Conservation (phyloP, 2,888 invertebrate genomes). For the Teinopalpus imperialis region DNA sequence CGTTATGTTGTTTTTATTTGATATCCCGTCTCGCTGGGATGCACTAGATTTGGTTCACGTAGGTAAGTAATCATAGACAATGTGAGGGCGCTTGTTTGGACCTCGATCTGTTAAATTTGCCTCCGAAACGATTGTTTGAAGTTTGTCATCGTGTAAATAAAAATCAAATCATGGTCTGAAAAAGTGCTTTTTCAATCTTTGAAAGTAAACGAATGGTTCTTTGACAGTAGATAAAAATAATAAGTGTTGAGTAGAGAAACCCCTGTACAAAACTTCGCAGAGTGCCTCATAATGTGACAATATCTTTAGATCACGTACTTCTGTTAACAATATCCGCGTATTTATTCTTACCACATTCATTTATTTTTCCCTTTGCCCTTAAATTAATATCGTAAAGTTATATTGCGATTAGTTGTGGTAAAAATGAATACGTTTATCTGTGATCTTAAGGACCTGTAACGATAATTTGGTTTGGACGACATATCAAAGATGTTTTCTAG, state of each 20-base stretch:
- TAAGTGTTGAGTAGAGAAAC: slow-evolving; percentile 67
- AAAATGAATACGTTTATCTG: slow-evolving; percentile 18
- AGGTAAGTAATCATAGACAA: slow-evolving; percentile 34
- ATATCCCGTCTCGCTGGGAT: slow-evolving; percentile 71
- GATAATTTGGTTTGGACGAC: slow-evolving; percentile 8
- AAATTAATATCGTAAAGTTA: too few species aligned
- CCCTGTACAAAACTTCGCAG: slow-evolving; percentile 64
- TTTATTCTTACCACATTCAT: slow-evolving; percentile 22
- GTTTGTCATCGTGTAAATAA: slow-evolving; percentile 23
- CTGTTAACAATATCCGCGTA: slow-evolving; percentile 17
- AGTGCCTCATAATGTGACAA: slow-evolving; percentile 76
- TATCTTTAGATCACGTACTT: slow-evolving; percentile 54
- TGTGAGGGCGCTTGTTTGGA: slow-evolving; percentile 72
- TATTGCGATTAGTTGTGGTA: slow-evolving; percentile 11
- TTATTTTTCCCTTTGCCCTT: too few species aligned
- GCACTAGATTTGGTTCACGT: slow-evolving; percentile 66
- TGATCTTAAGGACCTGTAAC: slow-evolving; percentile 15
- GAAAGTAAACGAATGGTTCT: slow-evolving; percentile 27
- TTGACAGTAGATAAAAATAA: slow-evolving; percentile 48
- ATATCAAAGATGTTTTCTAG: slow-evolving; percentile 22
- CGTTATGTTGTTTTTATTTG: slow-evolving; percentile 38
- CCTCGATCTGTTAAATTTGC: slow-evolving; percentile 39
- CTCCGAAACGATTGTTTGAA: slow-evolving; percentile 28
- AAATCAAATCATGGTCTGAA: slow-evolving; percentile 49
- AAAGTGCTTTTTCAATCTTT: slow-evolving; percentile 60